Base-by-base conservation (phyloP, 2,113 vertebrate species). In the Limanda limanda region DNA sequence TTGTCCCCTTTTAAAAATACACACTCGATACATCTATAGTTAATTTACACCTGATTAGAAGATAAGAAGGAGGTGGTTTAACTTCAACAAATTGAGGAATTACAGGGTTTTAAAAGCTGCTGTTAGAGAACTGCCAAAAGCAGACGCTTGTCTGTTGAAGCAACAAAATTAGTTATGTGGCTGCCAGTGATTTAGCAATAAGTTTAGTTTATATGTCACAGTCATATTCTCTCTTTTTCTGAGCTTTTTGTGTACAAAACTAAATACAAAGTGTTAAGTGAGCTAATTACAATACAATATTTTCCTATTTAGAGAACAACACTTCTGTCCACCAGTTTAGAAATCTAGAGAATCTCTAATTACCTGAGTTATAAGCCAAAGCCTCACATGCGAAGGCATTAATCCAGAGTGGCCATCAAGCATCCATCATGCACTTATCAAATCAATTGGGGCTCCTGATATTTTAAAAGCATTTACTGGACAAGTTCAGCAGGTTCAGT, bases 401-500 rank as follows among this genome's bases (percentile, higher is more conserved):
- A 57, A 71, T 79, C 64, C 47, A 74, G 10, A 42, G 61, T 24
- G 35, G 52, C 21, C 78, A 79, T 71, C 78, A 79, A 69, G 74
- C 65, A 51, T 56, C 51, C 61, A 67, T 69, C 3, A 13, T 81
- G 77, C 82, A 88, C 77, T 90, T 72, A 86, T 58, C 45, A 78
- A 70, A 67, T 67, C 76, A 78, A 76, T 79, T 73, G 21, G 71
- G 67, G 71, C 65, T 83, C 69, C 70, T 74, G 57, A 81, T 78
- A 64, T 76, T 74, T 80, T 84, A 75, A 88, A 85, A 88, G 73
- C 78, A 65, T 79, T 85, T 72, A 72, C 78, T 84, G 71, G 70
- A 84, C 35, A 47, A 40, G 48, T 69, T 66, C 74, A 73, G 40
- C 2, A 3, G 63, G 54, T 74, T 55, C 52, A 68, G 40, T 71